Percentiles rank a stretch among this genome's conserved stretches.
These are phyloP conservation scores for Sebastes oblongus DNA, from an alignment of 2,797 vertebrate species.

Conservation along the genomic window DNA sequence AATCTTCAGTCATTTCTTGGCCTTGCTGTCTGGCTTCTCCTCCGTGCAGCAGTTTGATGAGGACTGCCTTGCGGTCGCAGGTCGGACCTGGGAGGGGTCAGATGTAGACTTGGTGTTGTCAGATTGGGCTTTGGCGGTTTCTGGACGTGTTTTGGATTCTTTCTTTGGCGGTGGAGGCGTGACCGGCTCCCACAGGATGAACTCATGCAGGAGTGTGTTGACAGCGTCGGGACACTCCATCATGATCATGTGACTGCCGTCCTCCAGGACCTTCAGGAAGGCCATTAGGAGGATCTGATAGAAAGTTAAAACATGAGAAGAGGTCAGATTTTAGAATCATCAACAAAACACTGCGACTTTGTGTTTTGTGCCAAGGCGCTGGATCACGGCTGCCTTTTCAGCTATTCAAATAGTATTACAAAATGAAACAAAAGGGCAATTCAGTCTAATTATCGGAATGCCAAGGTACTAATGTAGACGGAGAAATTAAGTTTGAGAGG, in stretches of 20 bases:
- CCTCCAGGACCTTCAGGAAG: constrained; percentile 94
- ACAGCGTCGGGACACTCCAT: constrained; percentile 95
- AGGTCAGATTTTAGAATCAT: background rate
- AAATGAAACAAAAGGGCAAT: background rate
- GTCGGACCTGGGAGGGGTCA: constrained; percentile 49
- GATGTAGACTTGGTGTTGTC: constrained; percentile 28
- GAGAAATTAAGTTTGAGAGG: background rate
- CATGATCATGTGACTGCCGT: constrained; percentile 99
- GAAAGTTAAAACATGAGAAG: background rate
- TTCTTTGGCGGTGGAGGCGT: constrained; percentile 61
- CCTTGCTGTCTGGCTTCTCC: constrained; percentile 22
- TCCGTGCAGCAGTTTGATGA: constrained; percentile 13
- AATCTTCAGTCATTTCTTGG: constrained; percentile 33
- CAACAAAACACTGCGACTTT: background rate
- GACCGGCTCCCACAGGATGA: constrained; percentile 93
- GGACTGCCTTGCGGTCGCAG: constrained; percentile 53
- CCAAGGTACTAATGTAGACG: background rate
- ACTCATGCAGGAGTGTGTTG: constrained; percentile 96
- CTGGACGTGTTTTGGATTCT: constrained; percentile 71
- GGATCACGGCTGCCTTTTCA: background rate
- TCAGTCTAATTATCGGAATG: background rate
- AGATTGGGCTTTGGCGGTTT: constrained; percentile 60
- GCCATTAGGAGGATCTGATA: constrained; percentile 92
- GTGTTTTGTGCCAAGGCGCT: background rate
- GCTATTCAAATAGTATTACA: background rate